Conservation (phyloP, 2,888 invertebrate species). For the Rhagium mordax region DNA sequence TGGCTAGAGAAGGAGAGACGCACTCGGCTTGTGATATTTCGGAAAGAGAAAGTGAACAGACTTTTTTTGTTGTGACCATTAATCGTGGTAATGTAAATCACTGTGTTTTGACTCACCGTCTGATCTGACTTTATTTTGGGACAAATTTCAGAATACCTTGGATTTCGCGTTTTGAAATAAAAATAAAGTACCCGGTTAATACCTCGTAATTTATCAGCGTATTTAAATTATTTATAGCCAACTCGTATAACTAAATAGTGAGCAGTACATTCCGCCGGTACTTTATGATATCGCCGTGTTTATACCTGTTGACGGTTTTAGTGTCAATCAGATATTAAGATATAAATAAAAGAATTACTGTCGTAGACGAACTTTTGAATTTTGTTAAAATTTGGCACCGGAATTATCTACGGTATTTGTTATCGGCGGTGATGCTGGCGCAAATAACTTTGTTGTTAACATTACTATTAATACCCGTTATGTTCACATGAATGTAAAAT, state of each 20-base stretch:
- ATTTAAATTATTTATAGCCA: constrained; percentile 11
- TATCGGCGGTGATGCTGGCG: not conserved
- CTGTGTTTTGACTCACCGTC: constrained; percentile 36
- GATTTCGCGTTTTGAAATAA: constrained; percentile 18
- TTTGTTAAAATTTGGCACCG: constrained; percentile 7
- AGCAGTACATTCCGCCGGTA: not conserved
- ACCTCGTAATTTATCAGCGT: constrained; percentile 20
- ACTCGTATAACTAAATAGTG: not conserved
- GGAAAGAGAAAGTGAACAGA: constrained; percentile 1
- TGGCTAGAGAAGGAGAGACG: not conserved
- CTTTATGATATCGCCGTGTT: not conserved
- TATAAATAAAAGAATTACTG: not conserved
- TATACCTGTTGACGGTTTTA: not conserved
- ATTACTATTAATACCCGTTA: constrained; percentile 12
- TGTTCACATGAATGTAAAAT: constrained; percentile 18
- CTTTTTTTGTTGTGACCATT: constrained; percentile 16
- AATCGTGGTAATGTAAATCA: constrained; percentile 35
- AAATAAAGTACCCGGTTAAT: constrained; percentile 14
- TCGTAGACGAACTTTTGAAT: not conserved
- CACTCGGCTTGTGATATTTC: not conserved
- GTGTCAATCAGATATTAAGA: constrained; percentile 17
- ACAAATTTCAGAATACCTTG: constrained; percentile 24
- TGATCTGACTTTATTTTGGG: constrained; percentile 37
- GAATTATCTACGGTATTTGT: not conserved
- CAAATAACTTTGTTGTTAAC: constrained; percentile 5